Evolutionary conservation across 2,797 vertebrate species (phyloP), one percentile per base, ranked within the genome.

Genomic region (Macropodus opercularis): DNA sequence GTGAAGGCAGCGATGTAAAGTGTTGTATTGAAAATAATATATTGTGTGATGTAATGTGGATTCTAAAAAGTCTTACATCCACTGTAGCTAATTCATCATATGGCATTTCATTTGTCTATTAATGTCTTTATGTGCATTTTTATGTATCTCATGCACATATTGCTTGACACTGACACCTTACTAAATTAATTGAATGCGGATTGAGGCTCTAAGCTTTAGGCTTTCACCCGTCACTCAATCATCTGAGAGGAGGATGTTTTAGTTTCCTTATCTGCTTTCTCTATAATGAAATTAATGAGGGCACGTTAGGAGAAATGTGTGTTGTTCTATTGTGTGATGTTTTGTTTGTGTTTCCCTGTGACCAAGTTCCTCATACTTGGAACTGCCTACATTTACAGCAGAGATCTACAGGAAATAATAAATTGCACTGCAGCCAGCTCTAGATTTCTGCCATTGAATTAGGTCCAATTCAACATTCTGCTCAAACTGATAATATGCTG

Each of bases 381-480:
- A 29, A 64, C 34, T 55, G 26, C 35, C 44, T 44, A 49, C 35
- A 40, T 51, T 53, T 42, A 63, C 22, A 42, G n/a, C 43, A 43
- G 15, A 69, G 48, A 61, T 76, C 27, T 61, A 51, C 69, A 57
- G 54, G 49, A 75, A 79, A 86, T 71, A 74, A 68, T 81, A 65
- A 56, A 51, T 74, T 61, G 48, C 71, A 79, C 48, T 58, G 48
- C 61, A 53, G 59, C 51, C 39, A 18, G 36, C 24, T 53, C 59
- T 26, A 75, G 79, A 69, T 79, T 75, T 80, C 64, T 67, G 49
- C 73, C 63, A 72, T 21, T 48, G 47, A 69, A 74, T 70, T 57
- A 59, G 47, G 50, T 34, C 52, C 69, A 40, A 68, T 78, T 50
- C 35, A 65, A 63, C 47, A 63, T 52, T 44, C 46, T 44, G 51